These are phyloP conservation scores for Sebastiscus tertius DNA, from an alignment of 2,797 vertebrate species.

Conservation along the genomic window DNA sequence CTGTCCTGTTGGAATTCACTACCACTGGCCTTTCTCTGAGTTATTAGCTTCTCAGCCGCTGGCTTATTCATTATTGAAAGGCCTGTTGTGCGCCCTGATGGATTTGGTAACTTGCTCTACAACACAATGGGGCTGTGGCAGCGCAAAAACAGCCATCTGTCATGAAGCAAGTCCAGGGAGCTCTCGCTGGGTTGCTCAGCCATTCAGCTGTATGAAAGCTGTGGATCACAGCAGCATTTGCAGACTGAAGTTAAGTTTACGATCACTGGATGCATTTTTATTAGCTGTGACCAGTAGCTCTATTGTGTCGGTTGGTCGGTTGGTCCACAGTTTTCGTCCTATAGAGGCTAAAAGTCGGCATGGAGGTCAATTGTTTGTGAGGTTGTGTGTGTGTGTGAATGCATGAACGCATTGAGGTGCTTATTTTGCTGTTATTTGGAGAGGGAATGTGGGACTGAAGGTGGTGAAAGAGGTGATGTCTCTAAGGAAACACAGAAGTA, in stretches of 20 bases:
- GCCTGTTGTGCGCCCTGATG: constrained; percentile 55
- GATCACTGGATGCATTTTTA: constrained; percentile 3
- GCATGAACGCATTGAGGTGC: background rate
- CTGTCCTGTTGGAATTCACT: constrained; percentile 48
- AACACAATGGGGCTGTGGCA: constrained; percentile 36
- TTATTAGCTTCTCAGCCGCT: constrained; percentile 53
- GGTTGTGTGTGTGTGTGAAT: background rate
- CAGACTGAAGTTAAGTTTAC: constrained; percentile 1
- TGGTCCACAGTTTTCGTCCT: background rate
- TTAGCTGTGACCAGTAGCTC: background rate
- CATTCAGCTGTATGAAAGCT: constrained; percentile 33
- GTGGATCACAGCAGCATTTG: constrained; percentile 25
- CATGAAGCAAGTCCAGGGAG: constrained; percentile 18
- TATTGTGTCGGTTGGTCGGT: background rate
- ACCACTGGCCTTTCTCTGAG: constrained; percentile 39
- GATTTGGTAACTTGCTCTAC: constrained; percentile 56
- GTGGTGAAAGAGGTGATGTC: constrained; percentile 9
- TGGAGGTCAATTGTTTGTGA: background rate
- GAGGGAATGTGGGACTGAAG: constrained; percentile 16
- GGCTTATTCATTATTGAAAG: constrained; percentile 68
- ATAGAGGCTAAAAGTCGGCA: background rate
- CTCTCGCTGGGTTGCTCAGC: constrained; percentile 6
- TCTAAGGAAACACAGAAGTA: background rate
- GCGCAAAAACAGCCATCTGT: constrained; percentile 35
- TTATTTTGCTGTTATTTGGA: constrained; percentile 21